Conservation (phyloP, 2,797 vertebrate genomes). For the Arremon aurantiirostris region DNA sequence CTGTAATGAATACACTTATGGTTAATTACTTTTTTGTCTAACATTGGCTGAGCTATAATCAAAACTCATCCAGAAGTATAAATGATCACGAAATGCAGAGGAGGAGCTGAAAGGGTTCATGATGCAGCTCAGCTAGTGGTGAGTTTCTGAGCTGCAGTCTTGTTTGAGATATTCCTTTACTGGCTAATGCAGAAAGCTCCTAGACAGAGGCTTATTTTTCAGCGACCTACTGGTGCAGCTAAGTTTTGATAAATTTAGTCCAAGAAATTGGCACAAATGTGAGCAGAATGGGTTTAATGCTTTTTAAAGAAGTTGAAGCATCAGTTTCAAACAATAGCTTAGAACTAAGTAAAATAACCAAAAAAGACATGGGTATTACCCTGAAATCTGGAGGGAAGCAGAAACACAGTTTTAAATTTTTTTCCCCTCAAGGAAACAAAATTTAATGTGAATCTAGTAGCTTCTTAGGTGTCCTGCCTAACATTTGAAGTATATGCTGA, state of each 20-base stretch:
- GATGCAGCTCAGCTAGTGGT: background rate
- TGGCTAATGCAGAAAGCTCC: background rate
- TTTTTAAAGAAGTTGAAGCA: background rate
- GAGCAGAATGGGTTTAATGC: background rate
- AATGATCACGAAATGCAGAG: background rate
- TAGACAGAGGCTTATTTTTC: background rate
- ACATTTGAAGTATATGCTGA: background rate
- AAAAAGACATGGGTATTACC: background rate
- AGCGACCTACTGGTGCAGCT: background rate
- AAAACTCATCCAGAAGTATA: constrained; percentile 42
- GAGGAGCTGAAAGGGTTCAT: background rate
- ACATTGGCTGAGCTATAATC: constrained; percentile 44
- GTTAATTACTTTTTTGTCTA: constrained; percentile 47
- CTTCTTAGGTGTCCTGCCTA: background rate
- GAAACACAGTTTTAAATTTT: background rate
- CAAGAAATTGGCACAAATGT: background rate
- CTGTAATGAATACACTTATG: constrained; percentile 50
- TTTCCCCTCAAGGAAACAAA: background rate
- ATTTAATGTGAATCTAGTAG: background rate
- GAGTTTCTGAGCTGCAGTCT: background rate
- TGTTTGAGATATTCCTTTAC: background rate
- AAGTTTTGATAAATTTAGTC: background rate
- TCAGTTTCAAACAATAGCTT: background rate
- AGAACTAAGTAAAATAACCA: background rate
- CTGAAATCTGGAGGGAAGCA: background rate